Evolutionary conservation across 2,888 invertebrate genomes (phyloP).

Genomic region (Stenodera caucasica): DNA sequence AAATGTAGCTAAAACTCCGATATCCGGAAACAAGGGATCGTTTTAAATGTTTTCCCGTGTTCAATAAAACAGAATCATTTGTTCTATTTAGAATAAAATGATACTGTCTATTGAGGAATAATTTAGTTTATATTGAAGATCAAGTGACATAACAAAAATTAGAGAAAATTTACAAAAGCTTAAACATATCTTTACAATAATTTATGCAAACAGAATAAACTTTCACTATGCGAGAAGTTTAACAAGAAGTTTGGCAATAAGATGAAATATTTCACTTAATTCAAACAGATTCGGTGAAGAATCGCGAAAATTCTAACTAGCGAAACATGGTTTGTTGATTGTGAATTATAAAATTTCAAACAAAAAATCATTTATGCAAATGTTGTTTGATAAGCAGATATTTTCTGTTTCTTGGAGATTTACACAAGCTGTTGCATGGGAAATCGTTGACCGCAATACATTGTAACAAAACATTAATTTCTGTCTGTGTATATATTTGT

Average conservation of each 20-base stretch:
- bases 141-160: constrained; percentile 16
- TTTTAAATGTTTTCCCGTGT: not conserved
- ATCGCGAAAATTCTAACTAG: not conserved
- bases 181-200: constrained; percentile 17
- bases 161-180: constrained; percentile 9
- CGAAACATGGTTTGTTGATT: not conserved
- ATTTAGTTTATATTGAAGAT: constrained; percentile 13
- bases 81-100: not conserved
- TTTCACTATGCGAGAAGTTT: constrained; percentile 17
- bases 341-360: not conserved
- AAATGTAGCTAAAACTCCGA: not conserved
- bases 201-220: constrained; percentile 16
- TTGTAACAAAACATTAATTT: constrained; percentile 18
- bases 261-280: constrained; percentile 14
- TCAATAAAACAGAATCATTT: not conserved
- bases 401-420: constrained; percentile 10
- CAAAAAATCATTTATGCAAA: constrained; percentile 1
- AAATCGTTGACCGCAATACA: constrained; percentile 14
- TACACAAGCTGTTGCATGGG: constrained; percentile 26
- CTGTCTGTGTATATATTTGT: not conserved
- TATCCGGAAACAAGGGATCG: not conserved
- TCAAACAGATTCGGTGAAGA: constrained; percentile 3
- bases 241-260: constrained; percentile 10
- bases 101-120: not conserved
- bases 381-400: constrained; percentile 7